Evolutionary conservation across 1,140 invertebrate genomes (phyloP), one percentile per base, ranked within the genome.

Genomic region (Vollenhovia emeryi): DNA sequence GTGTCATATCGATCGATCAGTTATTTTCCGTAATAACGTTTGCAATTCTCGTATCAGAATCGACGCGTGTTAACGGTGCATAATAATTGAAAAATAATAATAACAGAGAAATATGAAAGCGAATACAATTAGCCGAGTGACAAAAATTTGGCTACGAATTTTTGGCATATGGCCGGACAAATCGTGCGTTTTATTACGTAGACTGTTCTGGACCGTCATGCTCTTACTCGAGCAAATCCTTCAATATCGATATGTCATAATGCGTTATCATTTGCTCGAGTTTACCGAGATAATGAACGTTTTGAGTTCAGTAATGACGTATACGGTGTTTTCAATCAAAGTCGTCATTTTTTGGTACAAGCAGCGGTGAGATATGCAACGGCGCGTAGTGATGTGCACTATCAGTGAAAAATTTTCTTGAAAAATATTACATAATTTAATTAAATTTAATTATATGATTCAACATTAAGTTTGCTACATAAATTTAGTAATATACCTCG

Each of bases 111-210:
- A 52, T 52, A 79, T 79, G 59, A 79, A 79, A 64, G 18, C 64
- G 1, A 64, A 66, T 50, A 3, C 15, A 2, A 8, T 66, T 43
- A 52, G 43, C 1, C 30, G 13, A n/a, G 2, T 1, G 1, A 27
- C 36, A 52, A 13, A 50, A 79, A n/a, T 79, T n/a, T 79, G 60
- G 6, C 27, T 66, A 1, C 43, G 30, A 66, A 66, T 79, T 40
- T 79, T 79, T 50, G 60, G 60, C 15, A 79, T 79, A 1, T 79
- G 76, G 76, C 76, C 76, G 0, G 18, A 79, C 2, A 40, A 15
- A 1, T 79, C 76, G 15, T 50, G 30, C 9, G 11, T 50, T 66
- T 36, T 40, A 2, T 36, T 50, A 18, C n/a, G 59, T n/a, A 64
- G 59, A 40, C 2, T 78, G 0, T 50, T 79, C 11, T 79, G 60